Evolutionary conservation across 2,797 vertebrate species (phyloP).

Genomic region (Danio aesculapii): DNA sequence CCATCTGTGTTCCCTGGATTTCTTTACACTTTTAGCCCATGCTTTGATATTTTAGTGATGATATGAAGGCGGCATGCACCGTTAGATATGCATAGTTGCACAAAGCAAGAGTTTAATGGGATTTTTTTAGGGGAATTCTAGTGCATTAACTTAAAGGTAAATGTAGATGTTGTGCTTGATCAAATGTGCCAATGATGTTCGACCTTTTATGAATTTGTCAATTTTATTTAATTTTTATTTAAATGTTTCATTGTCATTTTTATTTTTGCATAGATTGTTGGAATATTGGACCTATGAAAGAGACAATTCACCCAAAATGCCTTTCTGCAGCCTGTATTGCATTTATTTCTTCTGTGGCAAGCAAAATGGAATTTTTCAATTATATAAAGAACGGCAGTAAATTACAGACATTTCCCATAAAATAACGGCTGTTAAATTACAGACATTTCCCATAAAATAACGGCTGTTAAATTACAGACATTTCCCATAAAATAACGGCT

Average conservation of each 20-base stretch:
- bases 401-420: too few relatives aligned
- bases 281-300: not conserved
- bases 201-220: not conserved
- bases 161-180: slow-evolving; percentile 19
- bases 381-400: not conserved
- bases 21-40: slow-evolving; percentile 8
- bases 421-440: too few relatives aligned
- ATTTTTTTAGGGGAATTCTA: not conserved
- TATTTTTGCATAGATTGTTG: not conserved
- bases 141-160: not conserved
- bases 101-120: not conserved
- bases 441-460: too few relatives aligned
- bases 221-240: not conserved
- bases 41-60: slow-evolving; percentile 28
- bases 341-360: not conserved
- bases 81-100: slow-evolving; percentile 7
- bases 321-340: not conserved
- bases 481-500: too few relatives aligned
- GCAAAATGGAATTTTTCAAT: not conserved
- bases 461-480: too few relatives aligned
- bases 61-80: not conserved
- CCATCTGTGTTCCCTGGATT: slow-evolving; percentile 34
- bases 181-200: slow-evolving; percentile 34
- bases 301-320: slow-evolving; percentile 4
- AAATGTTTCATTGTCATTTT: not conserved